Conservation (phyloP, 2,797 vertebrate genomes). For the Intellagama lesueurii region DNA sequence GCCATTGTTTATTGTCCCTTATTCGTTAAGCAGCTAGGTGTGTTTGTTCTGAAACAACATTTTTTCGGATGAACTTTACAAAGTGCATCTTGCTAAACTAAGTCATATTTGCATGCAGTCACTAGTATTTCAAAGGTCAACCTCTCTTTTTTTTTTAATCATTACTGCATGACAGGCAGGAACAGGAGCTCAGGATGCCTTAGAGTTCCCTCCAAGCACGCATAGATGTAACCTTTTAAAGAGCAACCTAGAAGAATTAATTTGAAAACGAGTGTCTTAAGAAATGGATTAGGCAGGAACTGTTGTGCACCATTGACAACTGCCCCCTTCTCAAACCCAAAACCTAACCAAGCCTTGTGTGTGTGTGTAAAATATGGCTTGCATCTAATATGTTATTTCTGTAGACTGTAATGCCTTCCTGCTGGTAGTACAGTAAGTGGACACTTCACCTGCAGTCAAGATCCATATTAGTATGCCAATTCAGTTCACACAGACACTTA, state of each 20-base stretch:
- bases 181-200: conserved; percentile 9
- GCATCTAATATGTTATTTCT: not conserved
- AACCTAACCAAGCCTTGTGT: not conserved
- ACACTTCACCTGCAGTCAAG: not conserved
- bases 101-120: not conserved
- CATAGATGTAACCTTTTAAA: conserved; percentile 42
- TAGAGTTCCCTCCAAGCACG: conserved; percentile 29
- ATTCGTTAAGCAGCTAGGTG: not conserved
- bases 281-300: conserved; percentile 26
- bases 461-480: not conserved
- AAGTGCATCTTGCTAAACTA: not conserved
- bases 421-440: not conserved
- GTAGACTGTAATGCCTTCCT: not conserved
- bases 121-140: conserved; percentile 45
- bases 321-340: not conserved
- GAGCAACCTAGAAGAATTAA: not conserved
- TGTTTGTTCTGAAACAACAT: conserved; percentile 2
- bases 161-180: conserved; percentile 21
- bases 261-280: conserved; percentile 47
- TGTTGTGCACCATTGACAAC: conserved; percentile 45
- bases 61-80: conserved; percentile 6
- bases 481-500: not conserved
- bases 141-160: not conserved
- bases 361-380: not conserved
- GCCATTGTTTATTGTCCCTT: not conserved